Percentiles rank a stretch among this genome's conserved stretches.
Conservation (phyloP, 2,797 vertebrate genomes). For the Spinus pinus region DNA sequence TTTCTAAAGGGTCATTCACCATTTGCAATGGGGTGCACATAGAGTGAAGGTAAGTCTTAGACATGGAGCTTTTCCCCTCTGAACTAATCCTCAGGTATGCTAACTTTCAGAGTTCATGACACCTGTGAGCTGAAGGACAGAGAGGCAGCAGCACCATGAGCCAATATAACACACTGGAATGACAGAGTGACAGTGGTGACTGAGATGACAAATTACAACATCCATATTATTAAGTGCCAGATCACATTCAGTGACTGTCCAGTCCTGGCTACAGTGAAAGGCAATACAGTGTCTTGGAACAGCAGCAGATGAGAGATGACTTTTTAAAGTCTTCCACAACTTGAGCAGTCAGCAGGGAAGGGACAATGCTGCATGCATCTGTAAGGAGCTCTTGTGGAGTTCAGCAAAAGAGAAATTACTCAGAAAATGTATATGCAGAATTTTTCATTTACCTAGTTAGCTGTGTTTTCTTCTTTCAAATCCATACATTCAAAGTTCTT, state of each 20-base stretch:
- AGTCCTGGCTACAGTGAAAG: conserved; percentile 56
- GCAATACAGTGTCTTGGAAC: conserved; percentile 46
- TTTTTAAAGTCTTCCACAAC: conserved; percentile 9
- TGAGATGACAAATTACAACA: conserved; percentile 70
- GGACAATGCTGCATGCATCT: not conserved
- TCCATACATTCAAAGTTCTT: not conserved
- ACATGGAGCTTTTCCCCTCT: not conserved
- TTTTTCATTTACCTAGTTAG: not conserved
- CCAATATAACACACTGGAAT: conserved; percentile 49
- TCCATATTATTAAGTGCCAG: conserved; percentile 66
- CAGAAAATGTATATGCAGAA: not conserved
- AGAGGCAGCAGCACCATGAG: conserved; percentile 11
- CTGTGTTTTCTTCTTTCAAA: not conserved
- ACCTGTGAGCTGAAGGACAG: not conserved
- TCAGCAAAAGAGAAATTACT: not conserved
- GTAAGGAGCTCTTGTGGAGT: not conserved
- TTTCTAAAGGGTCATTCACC: not conserved
- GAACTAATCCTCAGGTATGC: not conserved
- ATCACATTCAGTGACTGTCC: conserved; percentile 70
- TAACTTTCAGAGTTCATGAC: not conserved
- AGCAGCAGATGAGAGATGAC: conserved; percentile 9
- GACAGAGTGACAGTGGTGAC: conserved; percentile 69
- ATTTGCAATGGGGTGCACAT: not conserved
- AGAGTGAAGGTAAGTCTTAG: not conserved
- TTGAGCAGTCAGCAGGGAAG: conserved; percentile 6